Evolutionary conservation across 2,888 invertebrate genomes (phyloP).

Genomic region (Lissocephala sabroskyi): DNA sequence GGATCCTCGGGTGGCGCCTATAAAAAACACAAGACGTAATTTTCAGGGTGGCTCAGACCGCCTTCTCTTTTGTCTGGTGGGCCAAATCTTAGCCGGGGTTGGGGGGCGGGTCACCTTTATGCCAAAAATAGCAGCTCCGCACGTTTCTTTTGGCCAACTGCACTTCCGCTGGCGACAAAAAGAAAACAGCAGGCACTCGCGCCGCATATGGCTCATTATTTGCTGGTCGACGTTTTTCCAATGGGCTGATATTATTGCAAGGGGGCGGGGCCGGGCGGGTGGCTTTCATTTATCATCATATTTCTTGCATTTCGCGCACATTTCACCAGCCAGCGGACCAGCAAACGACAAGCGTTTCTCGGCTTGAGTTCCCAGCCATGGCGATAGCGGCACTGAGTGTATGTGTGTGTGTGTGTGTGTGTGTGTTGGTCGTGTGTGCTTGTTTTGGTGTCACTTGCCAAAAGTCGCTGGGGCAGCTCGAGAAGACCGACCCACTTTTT

Average conservation of each 20-base stretch:
- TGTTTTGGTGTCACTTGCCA: slow-evolving; percentile 8
- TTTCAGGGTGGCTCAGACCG: no score
- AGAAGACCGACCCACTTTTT: slow-evolving; percentile 43
- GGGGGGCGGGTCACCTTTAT: no score
- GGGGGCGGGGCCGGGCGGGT: no score
- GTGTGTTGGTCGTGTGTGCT: slow-evolving; percentile 9
- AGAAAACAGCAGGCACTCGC: no score
- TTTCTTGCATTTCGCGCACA: slow-evolving; percentile 50
- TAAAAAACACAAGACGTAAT: no score
- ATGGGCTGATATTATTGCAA: slow-evolving; percentile 11
- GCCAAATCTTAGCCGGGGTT: no score
- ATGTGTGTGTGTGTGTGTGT: background rate
- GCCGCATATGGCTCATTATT: background rate
- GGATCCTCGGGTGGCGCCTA: no score
- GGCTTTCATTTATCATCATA: slow-evolving; percentile 53
- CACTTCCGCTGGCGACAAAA: no score
- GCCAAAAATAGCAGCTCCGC: no score
- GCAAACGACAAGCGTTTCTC: slow-evolving; percentile 22
- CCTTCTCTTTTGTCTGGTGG: no score
- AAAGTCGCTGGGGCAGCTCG: background rate
- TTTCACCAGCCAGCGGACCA: slow-evolving; percentile 35
- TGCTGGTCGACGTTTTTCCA: slow-evolving; percentile 9
- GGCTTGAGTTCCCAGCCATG: slow-evolving; percentile 26
- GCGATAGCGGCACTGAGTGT: background rate
- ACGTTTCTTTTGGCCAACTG: no score